Conservation (phyloP, 2,888 invertebrate genomes). For the Melipona bicolor region DNA sequence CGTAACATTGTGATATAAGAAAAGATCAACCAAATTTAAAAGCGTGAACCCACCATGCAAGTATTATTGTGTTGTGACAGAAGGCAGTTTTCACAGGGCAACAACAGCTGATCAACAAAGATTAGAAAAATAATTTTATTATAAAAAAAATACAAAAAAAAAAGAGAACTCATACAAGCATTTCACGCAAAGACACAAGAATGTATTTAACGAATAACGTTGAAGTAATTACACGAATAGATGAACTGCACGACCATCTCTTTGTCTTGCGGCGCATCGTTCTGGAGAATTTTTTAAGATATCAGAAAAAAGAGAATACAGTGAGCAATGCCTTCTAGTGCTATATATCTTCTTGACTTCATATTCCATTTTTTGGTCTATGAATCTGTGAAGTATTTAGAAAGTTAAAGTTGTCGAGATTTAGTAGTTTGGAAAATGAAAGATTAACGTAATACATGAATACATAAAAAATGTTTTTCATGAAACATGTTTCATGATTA, state of each 20-base stretch:
- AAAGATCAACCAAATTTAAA: slow-evolving; percentile 78
- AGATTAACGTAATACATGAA: slow-evolving; percentile 29
- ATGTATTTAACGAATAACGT: slow-evolving; percentile 72
- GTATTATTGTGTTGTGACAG: slow-evolving; percentile 86
- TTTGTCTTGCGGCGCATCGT: slow-evolving; percentile 75
- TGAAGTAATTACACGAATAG: slow-evolving; percentile 68
- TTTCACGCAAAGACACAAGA: slow-evolving; percentile 75
- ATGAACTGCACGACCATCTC: slow-evolving; percentile 75
- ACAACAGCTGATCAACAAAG: slow-evolving; percentile 88
- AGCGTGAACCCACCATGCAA: slow-evolving; percentile 81
- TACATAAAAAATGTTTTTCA: slow-evolving; percentile 37
- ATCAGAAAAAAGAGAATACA: slow-evolving; percentile 72
- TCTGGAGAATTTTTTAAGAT: slow-evolving; percentile 74
- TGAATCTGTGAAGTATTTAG: slow-evolving; percentile 61
- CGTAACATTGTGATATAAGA: slow-evolving; percentile 74
- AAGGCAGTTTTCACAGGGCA: slow-evolving; percentile 90
- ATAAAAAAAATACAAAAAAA: slow-evolving; percentile 86
- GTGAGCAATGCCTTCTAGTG: slow-evolving; percentile 72
- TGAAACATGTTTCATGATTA: slow-evolving; percentile 37
- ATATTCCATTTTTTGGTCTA: slow-evolving; percentile 57
- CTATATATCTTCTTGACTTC: slow-evolving; percentile 66
- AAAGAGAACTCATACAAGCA: slow-evolving; percentile 74
- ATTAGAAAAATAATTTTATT: slow-evolving; percentile 86
- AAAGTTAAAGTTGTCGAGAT: slow-evolving; percentile 59
- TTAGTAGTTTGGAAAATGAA: slow-evolving; percentile 55